Base-by-base conservation (phyloP, 1,140 invertebrate genomes). In the Ctenoplectra terminalis region DNA sequence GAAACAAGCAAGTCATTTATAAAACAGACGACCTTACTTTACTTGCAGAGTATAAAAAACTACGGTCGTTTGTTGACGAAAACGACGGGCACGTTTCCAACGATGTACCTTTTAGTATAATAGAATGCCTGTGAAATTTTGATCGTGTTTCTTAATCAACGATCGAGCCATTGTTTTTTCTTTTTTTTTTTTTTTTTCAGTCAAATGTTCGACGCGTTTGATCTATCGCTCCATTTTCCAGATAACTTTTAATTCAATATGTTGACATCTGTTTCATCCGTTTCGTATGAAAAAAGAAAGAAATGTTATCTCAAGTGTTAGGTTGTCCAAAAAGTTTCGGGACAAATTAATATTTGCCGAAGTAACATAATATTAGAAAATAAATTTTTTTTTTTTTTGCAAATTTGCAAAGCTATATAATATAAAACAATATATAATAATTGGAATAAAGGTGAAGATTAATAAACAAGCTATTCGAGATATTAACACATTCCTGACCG, bases 61-160 rank as follows among this genome's bases (percentile, higher is more conserved):
- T 52, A 26, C 17, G 31, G 34, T 54, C 50, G 34, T 71, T 71
- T 40, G 50, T 40, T 34, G 26, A 48, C 29, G 66, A 66, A 66
- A 37, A 40, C 63, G 23, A 43, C n/a, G 37, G 37, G 3, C 15
- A 40, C 37, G 26, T 40, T 66, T 66, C 1, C 15, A 66, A 23
- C 63, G 7, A 26, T 37, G n/a, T 17, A 17, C 2, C n/a, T n/a
- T n/a, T n/a, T n/a, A n/a, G 17, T 43, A 13, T 40, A 17, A n/a
- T 26, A 17, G n/a, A 43, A 66, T 15, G 23, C 11, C 13, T 2
- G 37, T 66, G 17, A 66, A 66, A 66, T 43, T 66, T 40, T 40
- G 23, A 66, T 66, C 34, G 37, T 43, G 37, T 66, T 66, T 26
- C 37, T 26, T 43, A 66, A 66, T 66, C 43, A 66, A 66, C 63